Evolutionary conservation across 2,113 vertebrate species (phyloP).

Genomic region (Crotalus helleri): DNA sequence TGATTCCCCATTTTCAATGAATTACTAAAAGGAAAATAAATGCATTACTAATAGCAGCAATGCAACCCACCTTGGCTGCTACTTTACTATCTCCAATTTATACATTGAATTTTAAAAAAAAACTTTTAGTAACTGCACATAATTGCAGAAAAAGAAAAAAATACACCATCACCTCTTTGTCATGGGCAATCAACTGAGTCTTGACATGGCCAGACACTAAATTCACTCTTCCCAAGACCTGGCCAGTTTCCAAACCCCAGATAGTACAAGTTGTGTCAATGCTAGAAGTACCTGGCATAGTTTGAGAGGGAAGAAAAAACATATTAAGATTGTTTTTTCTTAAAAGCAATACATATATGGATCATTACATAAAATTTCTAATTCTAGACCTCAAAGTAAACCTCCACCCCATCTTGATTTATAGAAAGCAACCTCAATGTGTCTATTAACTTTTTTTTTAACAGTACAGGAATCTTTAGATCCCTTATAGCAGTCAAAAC

Average conservation of each 20-base stretch:
- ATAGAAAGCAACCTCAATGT: neutral
- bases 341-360: neutral
- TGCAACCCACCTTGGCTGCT: neutral
- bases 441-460: neutral
- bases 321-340: neutral
- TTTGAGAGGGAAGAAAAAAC: neutral
- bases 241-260: conserved; percentile 95
- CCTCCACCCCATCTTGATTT: neutral
- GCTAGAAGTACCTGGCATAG: conserved; percentile 86
- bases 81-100: neutral
- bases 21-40: neutral
- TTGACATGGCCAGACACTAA: conserved; percentile 97
- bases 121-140: neutral
- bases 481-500: neutral
- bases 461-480: neutral
- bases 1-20: neutral
- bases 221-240: conserved; percentile 93
- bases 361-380: neutral
- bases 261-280: conserved; percentile 99
- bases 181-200: conserved; percentile 96
- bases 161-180: conserved; percentile 86
- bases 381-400: neutral
- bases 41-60: neutral
- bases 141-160: neutral
- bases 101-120: neutral